phyloP scores from a whole-genome alignment of 2,797 vertebrate species.

The Iguana delicatissima region DNA sequence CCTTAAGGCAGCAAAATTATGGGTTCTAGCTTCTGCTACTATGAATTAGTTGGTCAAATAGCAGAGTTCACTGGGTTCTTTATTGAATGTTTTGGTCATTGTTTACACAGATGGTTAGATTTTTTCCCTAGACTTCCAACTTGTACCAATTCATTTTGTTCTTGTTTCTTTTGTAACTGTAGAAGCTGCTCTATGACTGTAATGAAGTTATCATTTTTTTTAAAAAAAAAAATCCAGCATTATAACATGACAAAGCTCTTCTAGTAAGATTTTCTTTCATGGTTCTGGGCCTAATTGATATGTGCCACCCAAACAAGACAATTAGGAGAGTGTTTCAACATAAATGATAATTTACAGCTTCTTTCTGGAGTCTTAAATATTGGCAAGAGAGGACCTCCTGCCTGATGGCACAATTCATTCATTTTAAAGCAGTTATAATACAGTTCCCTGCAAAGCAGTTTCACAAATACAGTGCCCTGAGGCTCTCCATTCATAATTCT shows the following conservation, averaged over 20 bases:
- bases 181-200: too few relatives aligned
- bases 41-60: too few relatives aligned
- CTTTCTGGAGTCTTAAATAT: slow-evolving; percentile 32
- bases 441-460: slow-evolving; percentile 2
- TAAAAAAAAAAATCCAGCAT: too few relatives aligned
- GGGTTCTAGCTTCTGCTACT: too few relatives aligned
- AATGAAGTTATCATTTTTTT: too few relatives aligned
- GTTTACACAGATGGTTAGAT: too few relatives aligned
- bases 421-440: not conserved
- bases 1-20: too few relatives aligned
- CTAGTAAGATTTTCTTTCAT: not conserved
- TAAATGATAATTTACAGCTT: slow-evolving; percentile 16
- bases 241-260: not conserved
- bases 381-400: not conserved
- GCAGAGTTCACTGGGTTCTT: too few relatives aligned
- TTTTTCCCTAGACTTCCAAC: too few relatives aligned
- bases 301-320: slow-evolving; percentile 22
- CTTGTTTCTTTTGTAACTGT: too few relatives aligned
- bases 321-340: slow-evolving; percentile 18
- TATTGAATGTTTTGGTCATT: too few relatives aligned
- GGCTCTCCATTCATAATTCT: slow-evolving; percentile 7
- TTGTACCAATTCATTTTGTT: too few relatives aligned
- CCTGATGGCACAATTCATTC: slow-evolving; percentile 20
- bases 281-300: slow-evolving; percentile 9
- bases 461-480: slow-evolving; percentile 16